Conservation (phyloP, 2,797 vertebrate species). For the Dromococcyx pavoninus region DNA sequence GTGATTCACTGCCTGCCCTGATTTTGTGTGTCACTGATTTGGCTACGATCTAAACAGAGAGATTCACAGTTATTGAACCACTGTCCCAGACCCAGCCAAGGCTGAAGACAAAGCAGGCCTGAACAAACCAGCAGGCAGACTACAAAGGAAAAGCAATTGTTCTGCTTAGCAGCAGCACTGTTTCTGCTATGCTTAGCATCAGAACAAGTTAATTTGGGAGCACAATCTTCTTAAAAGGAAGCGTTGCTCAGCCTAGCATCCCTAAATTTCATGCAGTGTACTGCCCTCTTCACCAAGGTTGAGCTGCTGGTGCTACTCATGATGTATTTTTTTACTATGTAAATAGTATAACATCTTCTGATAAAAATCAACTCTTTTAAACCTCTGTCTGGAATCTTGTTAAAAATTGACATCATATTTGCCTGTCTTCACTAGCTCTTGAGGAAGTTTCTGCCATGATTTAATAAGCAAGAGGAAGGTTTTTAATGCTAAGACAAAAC, state of each 20-base stretch:
- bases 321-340: slow-evolving; percentile 20
- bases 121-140: slow-evolving; percentile 63
- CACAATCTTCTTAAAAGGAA: slow-evolving; percentile 66
- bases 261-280: slow-evolving; percentile 45
- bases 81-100: slow-evolving; percentile 65
- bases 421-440: not conserved
- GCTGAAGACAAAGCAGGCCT: slow-evolving; percentile 64
- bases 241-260: slow-evolving; percentile 45
- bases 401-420: slow-evolving; percentile 11
- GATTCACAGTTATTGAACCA: slow-evolving; percentile 51
- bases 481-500: slow-evolving; percentile 30
- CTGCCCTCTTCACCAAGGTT: slow-evolving; percentile 55
- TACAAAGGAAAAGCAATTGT: slow-evolving; percentile 70
- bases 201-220: slow-evolving; percentile 79
- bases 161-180: slow-evolving; percentile 59
- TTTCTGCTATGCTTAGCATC: slow-evolving; percentile 68
- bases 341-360: not conserved
- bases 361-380: slow-evolving; percentile 33
- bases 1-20: slow-evolving; percentile 49
- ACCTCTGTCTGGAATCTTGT: slow-evolving; percentile 18
- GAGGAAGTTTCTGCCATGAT: not conserved
- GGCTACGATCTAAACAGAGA: slow-evolving; percentile 63
- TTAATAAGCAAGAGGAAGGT: slow-evolving; percentile 15
- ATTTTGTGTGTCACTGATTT: slow-evolving; percentile 70
- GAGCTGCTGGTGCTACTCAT: slow-evolving; percentile 40